Conservation (phyloP, 92 coral and sea anemone genomes). For the Nematostella vectensis region DNA sequence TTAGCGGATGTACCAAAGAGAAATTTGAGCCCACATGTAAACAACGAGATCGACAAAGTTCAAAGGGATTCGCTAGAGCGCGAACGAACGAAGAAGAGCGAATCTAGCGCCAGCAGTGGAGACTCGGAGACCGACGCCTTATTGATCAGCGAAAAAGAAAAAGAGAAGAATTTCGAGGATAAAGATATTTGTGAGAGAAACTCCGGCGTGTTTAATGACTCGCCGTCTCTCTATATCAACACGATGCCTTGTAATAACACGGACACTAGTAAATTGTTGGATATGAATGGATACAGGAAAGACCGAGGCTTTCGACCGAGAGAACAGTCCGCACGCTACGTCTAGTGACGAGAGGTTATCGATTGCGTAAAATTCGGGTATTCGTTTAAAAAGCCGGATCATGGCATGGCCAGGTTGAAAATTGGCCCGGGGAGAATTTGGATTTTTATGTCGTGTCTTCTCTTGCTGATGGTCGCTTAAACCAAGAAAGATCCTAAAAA, state of each 20-base stretch:
- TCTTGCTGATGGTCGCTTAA: no score
- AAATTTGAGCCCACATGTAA: conserved; percentile 16
- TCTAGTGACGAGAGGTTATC: no score
- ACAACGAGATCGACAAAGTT: conserved; percentile 61
- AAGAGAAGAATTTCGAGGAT: conserved; percentile 47
- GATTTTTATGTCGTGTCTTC: no score
- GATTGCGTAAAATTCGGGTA: no score
- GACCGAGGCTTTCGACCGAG: conserved; percentile 27
- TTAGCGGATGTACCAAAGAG: conserved; percentile 48
- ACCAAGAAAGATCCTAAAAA: no score
- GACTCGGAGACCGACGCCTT: conserved; percentile 26
- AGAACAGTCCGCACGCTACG: conserved; percentile 44
- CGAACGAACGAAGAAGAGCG: conserved; percentile 35
- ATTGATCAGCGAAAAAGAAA: conserved; percentile 60
- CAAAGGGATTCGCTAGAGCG: conserved; percentile 48
- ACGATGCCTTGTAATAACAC: conserved; percentile 12
- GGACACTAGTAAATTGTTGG: conserved; percentile 7
- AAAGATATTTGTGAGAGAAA: conserved; percentile 65
- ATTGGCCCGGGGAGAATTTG: no score
- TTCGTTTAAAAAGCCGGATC: no score
- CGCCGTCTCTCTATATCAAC: conserved; percentile 33
- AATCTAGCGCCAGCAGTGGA: conserved; percentile 16
- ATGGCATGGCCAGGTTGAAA: no score
- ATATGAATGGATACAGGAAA: conserved; percentile 20
- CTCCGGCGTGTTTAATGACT: conserved; percentile 52